phyloP scores from a whole-genome alignment of 2,888 invertebrate genomes.

The Scaptomyza flava region DNA sequence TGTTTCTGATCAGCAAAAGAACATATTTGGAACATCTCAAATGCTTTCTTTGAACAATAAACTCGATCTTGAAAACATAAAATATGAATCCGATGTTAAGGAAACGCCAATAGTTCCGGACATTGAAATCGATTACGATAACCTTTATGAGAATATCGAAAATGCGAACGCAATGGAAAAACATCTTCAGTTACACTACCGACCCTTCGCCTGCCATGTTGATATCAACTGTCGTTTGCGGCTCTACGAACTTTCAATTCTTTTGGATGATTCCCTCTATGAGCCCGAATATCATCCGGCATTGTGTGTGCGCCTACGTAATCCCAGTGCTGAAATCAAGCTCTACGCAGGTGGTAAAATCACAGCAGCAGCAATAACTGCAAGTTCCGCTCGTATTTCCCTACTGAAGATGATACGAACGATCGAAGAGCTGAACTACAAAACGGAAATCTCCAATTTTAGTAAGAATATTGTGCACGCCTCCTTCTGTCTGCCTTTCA shows the following conservation, averaged over 20 bases:
- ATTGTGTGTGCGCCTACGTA: constrained; percentile 29
- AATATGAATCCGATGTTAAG: neutral
- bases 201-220: constrained; percentile 59
- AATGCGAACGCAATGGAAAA: constrained; percentile 43
- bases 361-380: constrained; percentile 34
- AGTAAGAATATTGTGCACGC: constrained; percentile 56
- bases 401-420: constrained; percentile 45
- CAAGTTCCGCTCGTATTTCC: constrained; percentile 37
- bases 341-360: constrained; percentile 50
- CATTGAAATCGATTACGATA: constrained; percentile 49
- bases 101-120: constrained; percentile 19
- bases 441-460: constrained; percentile 38
- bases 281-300: constrained; percentile 60
- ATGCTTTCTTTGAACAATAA: constrained; percentile 5
- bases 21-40: constrained; percentile 18
- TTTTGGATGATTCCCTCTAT: constrained; percentile 50
- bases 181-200: constrained; percentile 50
- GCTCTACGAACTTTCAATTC: constrained; percentile 51
- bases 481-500: constrained; percentile 64
- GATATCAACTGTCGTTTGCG: constrained; percentile 50
- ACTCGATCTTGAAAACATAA: neutral
- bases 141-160: constrained; percentile 45
- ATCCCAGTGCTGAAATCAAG: constrained; percentile 51
- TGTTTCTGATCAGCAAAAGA: neutral
- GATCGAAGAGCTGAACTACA: constrained; percentile 55